phyloP scores from a whole-genome alignment of 92 coral and sea anemone species.

The Heliopora coerulea region DNA sequence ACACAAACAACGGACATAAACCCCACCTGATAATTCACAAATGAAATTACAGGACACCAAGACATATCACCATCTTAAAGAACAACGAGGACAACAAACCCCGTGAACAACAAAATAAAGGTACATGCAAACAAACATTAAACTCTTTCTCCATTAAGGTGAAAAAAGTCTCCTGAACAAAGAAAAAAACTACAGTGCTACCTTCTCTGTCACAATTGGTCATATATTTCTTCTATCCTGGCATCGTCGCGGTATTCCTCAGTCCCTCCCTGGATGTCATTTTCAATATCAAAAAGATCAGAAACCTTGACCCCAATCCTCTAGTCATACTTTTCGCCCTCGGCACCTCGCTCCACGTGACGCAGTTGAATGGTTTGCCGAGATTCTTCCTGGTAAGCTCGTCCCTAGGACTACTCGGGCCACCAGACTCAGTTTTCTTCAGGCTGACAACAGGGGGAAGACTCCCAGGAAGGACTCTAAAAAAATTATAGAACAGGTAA shows the following conservation, averaged over 20 bases:
- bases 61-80: too few species aligned
- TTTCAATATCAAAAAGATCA: conserved; percentile 82
- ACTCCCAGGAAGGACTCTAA: conserved; percentile 27
- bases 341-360: conserved; percentile 73
- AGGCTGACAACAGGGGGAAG: conserved; percentile 25
- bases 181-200: too few species aligned
- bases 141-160: too few species aligned
- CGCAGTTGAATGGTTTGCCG: conserved; percentile 52
- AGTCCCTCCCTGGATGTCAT: conserved; percentile 65
- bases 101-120: too few species aligned
- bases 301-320: conserved; percentile 90
- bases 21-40: too few species aligned
- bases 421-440: conserved; percentile 29
- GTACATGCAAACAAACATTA: too few species aligned
- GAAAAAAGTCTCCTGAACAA: too few species aligned
- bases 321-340: conserved; percentile 61
- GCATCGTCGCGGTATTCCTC: conserved; percentile 37
- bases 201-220: conserved; percentile 29
- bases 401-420: conserved; percentile 75
- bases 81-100: too few species aligned
- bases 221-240: background rate
- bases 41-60: too few species aligned
- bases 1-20: too few species aligned
- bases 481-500: background rate
- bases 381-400: conserved; percentile 56